These are phyloP conservation scores for Pristionchus fissidentatus DNA, from an alignment of 2,888 invertebrate species.

Conservation along the genomic window DNA sequence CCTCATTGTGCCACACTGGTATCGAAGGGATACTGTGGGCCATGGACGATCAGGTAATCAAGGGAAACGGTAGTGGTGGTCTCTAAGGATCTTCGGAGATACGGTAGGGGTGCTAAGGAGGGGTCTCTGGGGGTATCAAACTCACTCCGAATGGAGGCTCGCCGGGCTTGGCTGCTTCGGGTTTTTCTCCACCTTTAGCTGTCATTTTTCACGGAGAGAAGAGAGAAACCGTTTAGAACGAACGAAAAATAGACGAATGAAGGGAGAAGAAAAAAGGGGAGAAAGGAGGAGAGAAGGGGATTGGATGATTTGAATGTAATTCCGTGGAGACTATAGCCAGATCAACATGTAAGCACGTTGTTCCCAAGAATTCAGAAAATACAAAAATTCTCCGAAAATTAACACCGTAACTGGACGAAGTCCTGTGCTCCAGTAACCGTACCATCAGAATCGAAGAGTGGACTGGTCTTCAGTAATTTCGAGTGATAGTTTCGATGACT, in stretches of 20 bases:
- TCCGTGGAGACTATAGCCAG: too few species aligned
- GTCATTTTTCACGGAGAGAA: neutral
- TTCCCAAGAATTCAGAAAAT: too few species aligned
- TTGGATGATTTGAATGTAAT: neutral
- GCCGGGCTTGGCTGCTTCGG: neutral
- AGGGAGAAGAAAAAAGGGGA: neutral
- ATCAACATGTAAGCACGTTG: too few species aligned
- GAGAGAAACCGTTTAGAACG: neutral
- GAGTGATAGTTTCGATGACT: too few species aligned
- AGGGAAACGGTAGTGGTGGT: neutral
- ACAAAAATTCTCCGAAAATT: too few species aligned
- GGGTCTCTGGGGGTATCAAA: neutral
- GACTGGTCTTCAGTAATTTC: too few species aligned
- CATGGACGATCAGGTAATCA: neutral
- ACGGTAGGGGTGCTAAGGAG: neutral
- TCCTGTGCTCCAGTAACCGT: too few species aligned
- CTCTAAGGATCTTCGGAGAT: neutral
- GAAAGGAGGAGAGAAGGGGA: neutral
- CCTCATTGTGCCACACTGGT: too few species aligned
- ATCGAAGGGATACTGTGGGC: neutral
- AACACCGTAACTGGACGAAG: too few species aligned
- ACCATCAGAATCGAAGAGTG: too few species aligned
- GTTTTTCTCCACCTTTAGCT: slow-evolving; percentile 10
- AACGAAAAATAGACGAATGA: slow-evolving; percentile 14
- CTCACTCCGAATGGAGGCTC: neutral